Percentiles rank a stretch among this genome's conserved stretches.
Conservation (phyloP, 2,113 vertebrate species). For the Nesogale talazaci region DNA sequence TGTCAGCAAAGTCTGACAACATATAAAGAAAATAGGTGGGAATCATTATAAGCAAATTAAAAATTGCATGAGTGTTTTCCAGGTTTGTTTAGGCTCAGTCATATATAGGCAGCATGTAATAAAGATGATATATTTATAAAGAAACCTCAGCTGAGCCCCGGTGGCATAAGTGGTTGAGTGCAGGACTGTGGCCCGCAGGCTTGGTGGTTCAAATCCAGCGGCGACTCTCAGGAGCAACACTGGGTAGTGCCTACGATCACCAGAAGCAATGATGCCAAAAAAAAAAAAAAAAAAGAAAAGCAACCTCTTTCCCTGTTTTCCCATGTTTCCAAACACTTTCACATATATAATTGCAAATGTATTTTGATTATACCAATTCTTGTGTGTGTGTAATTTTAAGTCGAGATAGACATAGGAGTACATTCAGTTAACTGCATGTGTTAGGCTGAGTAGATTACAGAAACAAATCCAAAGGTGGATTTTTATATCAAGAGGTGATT, state of each 20-base stretch:
- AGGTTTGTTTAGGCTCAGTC: not conserved
- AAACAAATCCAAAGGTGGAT: too few species aligned
- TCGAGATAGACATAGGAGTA: too few species aligned
- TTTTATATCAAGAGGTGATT: too few species aligned
- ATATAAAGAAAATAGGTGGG: constrained; percentile 25
- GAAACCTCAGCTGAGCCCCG: too few species aligned
- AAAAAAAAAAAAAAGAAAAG: too few species aligned
- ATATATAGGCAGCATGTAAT: not conserved
- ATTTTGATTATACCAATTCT: not conserved
- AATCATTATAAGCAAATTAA: not conserved
- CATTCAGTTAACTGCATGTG: not conserved
- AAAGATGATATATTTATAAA: not conserved
- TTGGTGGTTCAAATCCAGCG: too few species aligned
- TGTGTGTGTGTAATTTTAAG: not conserved
- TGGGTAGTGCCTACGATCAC: too few species aligned
- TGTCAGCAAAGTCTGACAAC: constrained; percentile 37
- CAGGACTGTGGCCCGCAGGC: too few species aligned
- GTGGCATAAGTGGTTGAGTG: too few species aligned
- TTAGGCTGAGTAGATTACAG: too few species aligned
- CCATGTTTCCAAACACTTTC: not conserved
- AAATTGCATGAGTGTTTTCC: not conserved
- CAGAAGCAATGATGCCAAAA: too few species aligned
- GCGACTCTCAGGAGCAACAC: too few species aligned
- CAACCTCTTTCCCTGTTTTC: not conserved
- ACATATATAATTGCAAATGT: not conserved